Base-by-base conservation (phyloP, 1,140 invertebrate species). In the Orchestia grillus region DNA sequence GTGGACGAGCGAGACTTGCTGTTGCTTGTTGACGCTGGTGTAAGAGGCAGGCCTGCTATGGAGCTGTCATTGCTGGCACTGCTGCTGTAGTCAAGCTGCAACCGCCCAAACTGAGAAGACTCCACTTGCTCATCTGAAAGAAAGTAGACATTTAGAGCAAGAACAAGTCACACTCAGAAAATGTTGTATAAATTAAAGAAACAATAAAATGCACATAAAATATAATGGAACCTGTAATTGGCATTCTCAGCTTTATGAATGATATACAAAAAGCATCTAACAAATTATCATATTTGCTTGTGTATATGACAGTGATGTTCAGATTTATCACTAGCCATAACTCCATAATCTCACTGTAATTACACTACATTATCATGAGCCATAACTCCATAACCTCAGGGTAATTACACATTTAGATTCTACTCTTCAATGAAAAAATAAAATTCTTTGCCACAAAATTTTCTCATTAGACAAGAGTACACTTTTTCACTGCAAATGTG, bases 11-110 rank as follows among this genome's bases (percentile, higher is more conserved):
- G 41, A 36, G 94, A 16, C 77, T 47, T 57, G 94, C 43, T 41
- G 36, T 87, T 96, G 95, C 92, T 94, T 44, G 6, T 94, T 44
- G 92, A 19, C 11, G 90, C 44, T 44, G 92, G 44, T 94, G 43
- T 44, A 19, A 45, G 36, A 16, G 44, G 19, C 0, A 44, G 41
- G 41, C 92, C 44, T 44, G 92, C 92, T 44, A 94, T 94, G 43
- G 92, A 94, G 92, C 92, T 94, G 92, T 94, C 92, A 47, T 94
- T 94, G 92, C 92, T 94, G 36, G 92, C 92, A 47, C 92, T 94
- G 92, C 92, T 94, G 92, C 92, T 94, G 92, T 94, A 94, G 92
- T 94, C 92, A 44, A 94, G 92, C 44, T 94, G 92, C 43, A 94
- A 44, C 3, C 92, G 92, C 8, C 92, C 92, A 94, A 94, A 94